phyloP scores from a whole-genome alignment of 2,113 vertebrate species.

The Aplodontia rufa region DNA sequence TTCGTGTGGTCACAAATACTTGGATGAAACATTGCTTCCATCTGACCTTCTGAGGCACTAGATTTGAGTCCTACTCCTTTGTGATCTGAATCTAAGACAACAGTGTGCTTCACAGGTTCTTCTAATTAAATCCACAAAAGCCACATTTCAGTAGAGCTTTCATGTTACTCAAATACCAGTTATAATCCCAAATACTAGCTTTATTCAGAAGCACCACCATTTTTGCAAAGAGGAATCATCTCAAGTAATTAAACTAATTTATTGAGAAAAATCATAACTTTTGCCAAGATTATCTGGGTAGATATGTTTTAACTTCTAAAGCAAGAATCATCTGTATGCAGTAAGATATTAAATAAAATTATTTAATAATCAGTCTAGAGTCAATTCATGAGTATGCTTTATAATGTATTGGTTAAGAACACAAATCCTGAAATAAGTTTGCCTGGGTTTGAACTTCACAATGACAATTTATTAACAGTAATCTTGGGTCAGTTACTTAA shows the following conservation, averaged over 20 bases:
- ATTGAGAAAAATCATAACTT: background rate
- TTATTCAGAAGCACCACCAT: background rate
- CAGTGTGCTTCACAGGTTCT: background rate
- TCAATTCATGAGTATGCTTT: background rate
- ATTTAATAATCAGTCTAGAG: background rate
- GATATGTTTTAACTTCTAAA: background rate
- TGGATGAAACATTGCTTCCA: conserved; percentile 1
- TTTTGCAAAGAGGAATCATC: background rate
- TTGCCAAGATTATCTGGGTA: background rate
- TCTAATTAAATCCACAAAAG: background rate
- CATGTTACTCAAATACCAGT: background rate
- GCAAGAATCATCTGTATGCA: conserved; percentile 6
- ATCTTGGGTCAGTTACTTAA: background rate
- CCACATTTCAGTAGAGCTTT: background rate
- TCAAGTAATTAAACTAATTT: background rate
- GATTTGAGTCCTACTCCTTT: background rate
- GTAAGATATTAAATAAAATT: conserved; percentile 2
- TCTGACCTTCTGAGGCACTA: background rate
- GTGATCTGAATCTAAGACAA: background rate
- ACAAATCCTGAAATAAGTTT: background rate
- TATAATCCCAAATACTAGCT: background rate
- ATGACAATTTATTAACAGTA: background rate
- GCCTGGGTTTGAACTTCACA: background rate
- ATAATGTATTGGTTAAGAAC: background rate
- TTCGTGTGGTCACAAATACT: background rate